Conservation (phyloP, 2,888 invertebrate genomes). For the Polymixis lichenea region DNA sequence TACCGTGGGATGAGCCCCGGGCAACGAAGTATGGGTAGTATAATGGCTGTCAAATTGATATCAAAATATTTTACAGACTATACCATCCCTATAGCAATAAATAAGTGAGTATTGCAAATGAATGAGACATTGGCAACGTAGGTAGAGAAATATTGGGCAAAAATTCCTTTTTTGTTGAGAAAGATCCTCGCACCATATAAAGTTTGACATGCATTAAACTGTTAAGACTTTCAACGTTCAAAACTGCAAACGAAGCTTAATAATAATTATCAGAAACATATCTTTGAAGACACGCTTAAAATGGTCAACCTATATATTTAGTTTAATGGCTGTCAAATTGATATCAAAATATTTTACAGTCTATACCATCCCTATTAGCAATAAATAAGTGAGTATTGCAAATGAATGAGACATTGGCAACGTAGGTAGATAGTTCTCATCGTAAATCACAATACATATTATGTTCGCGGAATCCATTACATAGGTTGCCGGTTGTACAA, state of each 20-base stretch:
- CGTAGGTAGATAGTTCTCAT: constrained; percentile 21
- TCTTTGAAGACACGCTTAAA: not conserved
- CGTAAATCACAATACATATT: constrained; percentile 55
- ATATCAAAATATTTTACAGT: not conserved
- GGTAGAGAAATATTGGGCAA: constrained; percentile 10
- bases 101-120: constrained; percentile 5
- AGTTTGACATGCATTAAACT: not conserved
- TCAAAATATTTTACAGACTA: not conserved
- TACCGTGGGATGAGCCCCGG: constrained; percentile 61
- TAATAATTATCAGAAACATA: not conserved
- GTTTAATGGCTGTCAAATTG: constrained; percentile 18
- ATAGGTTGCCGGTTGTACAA: constrained; percentile 26
- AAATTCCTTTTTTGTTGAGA: constrained; percentile 2
- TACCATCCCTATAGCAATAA: not conserved
- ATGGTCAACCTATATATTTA: not conserved
- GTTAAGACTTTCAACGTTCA: not conserved
- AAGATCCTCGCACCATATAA: constrained; percentile 14
- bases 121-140: no score
- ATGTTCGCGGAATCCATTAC: constrained; percentile 48
- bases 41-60: constrained; percentile 23
- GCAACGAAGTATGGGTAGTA: constrained; percentile 20
- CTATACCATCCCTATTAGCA: not conserved
- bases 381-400: constrained; percentile 10
- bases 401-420: constrained; percentile 35
- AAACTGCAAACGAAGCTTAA: not conserved